Percentiles rank a stretch among this genome's conserved stretches.
Evolutionary conservation across 2,797 vertebrate genomes (phyloP).

Genomic region (Pangasius krempfi): DNA sequence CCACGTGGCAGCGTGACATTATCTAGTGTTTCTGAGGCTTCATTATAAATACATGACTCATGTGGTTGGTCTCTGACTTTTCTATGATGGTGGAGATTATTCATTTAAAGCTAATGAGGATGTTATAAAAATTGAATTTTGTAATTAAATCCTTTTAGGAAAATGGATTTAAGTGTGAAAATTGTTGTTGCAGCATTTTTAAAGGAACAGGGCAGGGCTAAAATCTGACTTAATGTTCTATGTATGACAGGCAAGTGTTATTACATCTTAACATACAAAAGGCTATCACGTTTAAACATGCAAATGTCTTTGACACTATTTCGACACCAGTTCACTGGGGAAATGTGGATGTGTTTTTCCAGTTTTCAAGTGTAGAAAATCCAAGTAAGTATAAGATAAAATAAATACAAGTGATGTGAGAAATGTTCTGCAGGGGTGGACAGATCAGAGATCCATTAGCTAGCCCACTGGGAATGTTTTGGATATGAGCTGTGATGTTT

Average conservation of each 20-base stretch:
- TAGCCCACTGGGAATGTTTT: neutral
- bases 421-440: neutral
- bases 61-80: neutral
- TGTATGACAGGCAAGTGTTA: neutral
- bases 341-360: neutral
- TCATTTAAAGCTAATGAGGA: neutral
- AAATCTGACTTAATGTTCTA: neutral
- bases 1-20: constrained; percentile 1
- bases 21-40: constrained; percentile 18
- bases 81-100: neutral
- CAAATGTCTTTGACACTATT: neutral
- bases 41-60: constrained; percentile 22
- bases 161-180: neutral
- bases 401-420: neutral
- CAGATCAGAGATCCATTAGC: neutral
- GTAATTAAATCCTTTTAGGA: neutral
- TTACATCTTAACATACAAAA: neutral
- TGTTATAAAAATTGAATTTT: neutral
- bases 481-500: neutral
- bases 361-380: neutral
- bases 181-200: neutral
- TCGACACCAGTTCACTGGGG: neutral
- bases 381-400: neutral
- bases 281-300: neutral
- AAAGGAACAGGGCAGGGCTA: neutral